phyloP scores from a whole-genome alignment of 37 sponge, comb jelly and placozoan species.

The Corticium candelabrum region DNA sequence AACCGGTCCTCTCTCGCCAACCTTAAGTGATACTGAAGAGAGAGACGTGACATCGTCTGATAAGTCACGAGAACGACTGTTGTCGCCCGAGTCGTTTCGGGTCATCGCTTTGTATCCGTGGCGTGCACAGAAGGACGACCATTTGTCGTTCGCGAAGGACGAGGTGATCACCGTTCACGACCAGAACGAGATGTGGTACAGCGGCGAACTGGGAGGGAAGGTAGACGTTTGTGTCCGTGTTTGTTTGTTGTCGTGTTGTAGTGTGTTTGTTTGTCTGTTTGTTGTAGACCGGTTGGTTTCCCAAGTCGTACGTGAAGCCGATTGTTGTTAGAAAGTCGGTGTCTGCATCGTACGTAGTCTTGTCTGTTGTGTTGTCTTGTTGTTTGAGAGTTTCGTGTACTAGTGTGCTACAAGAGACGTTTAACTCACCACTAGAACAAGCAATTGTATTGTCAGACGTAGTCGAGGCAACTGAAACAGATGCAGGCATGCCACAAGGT shows the following conservation, averaged over 20 bases:
- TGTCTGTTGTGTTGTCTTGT: too few relatives aligned
- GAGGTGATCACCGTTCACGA: slow-evolving; percentile 27
- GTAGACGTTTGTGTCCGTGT: neutral
- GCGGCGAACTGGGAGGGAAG: slow-evolving; percentile 28
- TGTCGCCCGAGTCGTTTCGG: neutral
- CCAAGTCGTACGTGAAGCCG: slow-evolving; percentile 46
- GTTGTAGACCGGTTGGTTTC: slow-evolving; percentile 67
- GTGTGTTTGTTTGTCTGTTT: too few relatives aligned
- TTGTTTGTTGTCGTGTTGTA: too few relatives aligned
- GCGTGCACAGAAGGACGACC: slow-evolving; percentile 38
- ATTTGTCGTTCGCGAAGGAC: slow-evolving; percentile 43
- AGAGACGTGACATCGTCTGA: neutral
- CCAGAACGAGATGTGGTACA: slow-evolving; percentile 59
- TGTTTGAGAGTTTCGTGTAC: too few relatives aligned
- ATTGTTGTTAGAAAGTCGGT: neutral
- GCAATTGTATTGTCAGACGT: too few relatives aligned
- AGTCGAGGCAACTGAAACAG: too few relatives aligned
- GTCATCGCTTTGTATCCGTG: slow-evolving; percentile 30
- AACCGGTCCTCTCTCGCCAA: neutral
- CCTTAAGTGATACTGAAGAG: neutral
- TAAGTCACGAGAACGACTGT: neutral
- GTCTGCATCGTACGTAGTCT: neutral
- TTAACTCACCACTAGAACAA: too few relatives aligned
- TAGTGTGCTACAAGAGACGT: too few relatives aligned
- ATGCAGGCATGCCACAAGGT: too few relatives aligned